These are phyloP conservation scores for Xenopus petersii DNA, from an alignment of 2,797 vertebrate species.

Conservation along the genomic window DNA sequence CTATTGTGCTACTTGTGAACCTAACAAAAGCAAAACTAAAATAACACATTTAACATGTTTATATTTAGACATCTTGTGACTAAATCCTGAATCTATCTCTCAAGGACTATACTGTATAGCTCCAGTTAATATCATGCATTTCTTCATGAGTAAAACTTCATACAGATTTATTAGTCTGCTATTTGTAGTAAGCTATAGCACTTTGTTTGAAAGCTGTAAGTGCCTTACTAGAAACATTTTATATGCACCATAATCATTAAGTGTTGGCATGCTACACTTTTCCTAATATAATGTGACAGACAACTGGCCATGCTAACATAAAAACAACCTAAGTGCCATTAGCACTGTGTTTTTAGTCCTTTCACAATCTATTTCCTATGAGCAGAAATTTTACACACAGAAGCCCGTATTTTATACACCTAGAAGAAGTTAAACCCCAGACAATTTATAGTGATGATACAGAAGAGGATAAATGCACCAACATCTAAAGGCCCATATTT, in stretches of 20 bases:
- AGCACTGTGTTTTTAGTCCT: conserved; percentile 2
- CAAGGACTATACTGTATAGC: neutral
- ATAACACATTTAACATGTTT: too few relatives aligned
- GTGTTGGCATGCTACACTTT: neutral
- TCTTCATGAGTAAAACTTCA: neutral
- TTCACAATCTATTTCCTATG: too few relatives aligned
- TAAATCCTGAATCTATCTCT: neutral
- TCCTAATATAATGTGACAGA: neutral
- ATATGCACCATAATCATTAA: conserved; percentile 5
- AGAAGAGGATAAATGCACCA: too few relatives aligned
- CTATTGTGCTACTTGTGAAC: too few relatives aligned
- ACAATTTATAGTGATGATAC: conserved; percentile 45
- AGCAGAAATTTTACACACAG: too few relatives aligned
- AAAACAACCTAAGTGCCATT: neutral
- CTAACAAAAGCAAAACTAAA: too few relatives aligned
- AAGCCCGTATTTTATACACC: too few relatives aligned
- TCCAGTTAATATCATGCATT: neutral
- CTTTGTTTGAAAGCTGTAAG: neutral
- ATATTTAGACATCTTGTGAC: too few relatives aligned
- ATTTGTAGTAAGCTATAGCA: neutral
- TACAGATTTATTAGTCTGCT: neutral
- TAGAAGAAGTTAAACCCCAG: too few relatives aligned
- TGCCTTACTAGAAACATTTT: conserved; percentile 2
- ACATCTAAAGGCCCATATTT: too few relatives aligned
- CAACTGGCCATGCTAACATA: neutral